phyloP scores from a whole-genome alignment of 2,888 invertebrate species.

The Autographa pulchrina region DNA sequence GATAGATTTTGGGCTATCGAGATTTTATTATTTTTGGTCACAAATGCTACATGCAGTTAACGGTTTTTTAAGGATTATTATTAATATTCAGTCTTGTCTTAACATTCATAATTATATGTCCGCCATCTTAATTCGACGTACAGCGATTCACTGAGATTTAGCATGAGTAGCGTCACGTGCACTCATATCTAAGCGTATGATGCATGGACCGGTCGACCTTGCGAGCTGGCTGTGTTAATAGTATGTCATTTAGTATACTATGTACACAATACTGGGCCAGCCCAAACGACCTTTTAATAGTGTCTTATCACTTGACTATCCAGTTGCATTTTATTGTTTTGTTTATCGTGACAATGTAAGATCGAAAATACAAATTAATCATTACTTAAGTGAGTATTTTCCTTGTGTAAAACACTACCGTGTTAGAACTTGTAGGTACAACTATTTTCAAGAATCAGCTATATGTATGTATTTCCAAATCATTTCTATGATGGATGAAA shows the following conservation, averaged over 20 bases:
- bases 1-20: background rate
- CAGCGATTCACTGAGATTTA: slow-evolving; percentile 31
- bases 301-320: slow-evolving; percentile 41
- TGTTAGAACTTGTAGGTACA: too few species aligned
- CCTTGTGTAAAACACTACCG: background rate
- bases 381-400: background rate
- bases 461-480: too few species aligned
- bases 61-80: background rate
- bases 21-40: background rate
- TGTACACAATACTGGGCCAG: slow-evolving; percentile 34
- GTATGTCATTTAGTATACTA: slow-evolving; percentile 56
- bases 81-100: background rate
- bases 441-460: too few species aligned
- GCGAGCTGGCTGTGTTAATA: slow-evolving; percentile 63
- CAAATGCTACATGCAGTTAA: background rate
- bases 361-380: background rate
- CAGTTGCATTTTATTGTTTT: slow-evolving; percentile 30
- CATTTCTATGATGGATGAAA: too few species aligned
- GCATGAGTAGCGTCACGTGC: slow-evolving; percentile 39
- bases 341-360: slow-evolving; percentile 18
- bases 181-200: slow-evolving; percentile 48
- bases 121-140: slow-evolving; percentile 9
- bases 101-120: background rate
- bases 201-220: slow-evolving; percentile 67
- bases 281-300: slow-evolving; percentile 45